A percentile compares a stretch with the other conserved stretches of the same genome.
Conservation (phyloP, 2,797 vertebrate genomes). For the Propithecus perrieri region DNA sequence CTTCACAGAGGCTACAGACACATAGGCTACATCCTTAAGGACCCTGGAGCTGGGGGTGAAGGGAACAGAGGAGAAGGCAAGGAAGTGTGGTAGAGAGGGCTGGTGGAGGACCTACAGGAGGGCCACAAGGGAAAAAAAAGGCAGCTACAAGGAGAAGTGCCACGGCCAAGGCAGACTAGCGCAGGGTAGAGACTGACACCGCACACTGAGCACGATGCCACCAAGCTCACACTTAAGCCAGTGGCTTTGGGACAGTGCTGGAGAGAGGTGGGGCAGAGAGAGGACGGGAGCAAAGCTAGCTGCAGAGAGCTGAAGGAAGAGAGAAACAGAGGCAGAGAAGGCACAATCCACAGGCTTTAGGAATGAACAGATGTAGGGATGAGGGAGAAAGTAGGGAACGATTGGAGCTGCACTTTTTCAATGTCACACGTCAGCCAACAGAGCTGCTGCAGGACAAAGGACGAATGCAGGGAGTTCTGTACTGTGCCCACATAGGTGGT, state of each 20-base stretch:
- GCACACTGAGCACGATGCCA: neutral
- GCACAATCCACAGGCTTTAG: neutral
- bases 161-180: neutral
- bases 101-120: no score
- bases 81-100: neutral
- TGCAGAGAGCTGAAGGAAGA: neutral
- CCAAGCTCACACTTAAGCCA: neutral
- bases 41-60: fast-evolving
- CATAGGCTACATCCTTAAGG: neutral
- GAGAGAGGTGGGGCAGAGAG: neutral
- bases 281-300: neutral
- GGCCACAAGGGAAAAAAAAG: neutral
- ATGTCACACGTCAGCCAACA: neutral
- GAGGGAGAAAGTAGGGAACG: neutral
- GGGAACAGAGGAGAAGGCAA: neutral
- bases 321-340: no score
- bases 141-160: no score
- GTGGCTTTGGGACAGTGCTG: neutral
- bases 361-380: neutral
- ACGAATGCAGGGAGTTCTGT: fast-evolving
- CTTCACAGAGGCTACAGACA: neutral
- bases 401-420: neutral
- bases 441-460: neutral
- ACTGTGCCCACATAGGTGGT: fast-evolving
- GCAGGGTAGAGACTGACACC: neutral